Conservation (phyloP, 2,113 vertebrate genomes). For the Mesocricetus auratus region DNA sequence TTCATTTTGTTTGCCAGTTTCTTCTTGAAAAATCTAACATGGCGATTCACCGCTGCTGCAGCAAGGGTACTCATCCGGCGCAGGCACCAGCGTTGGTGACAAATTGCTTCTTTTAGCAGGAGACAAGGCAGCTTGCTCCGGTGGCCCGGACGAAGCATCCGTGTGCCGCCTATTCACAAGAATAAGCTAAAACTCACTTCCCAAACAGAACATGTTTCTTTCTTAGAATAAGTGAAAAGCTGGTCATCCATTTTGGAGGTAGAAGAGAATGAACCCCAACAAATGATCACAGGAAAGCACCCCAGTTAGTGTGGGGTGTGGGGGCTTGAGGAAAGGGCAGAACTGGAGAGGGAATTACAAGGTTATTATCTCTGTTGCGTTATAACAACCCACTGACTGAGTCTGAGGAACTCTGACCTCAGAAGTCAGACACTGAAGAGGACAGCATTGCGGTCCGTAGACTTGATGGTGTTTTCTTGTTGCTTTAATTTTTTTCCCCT, state of each 20-base stretch:
- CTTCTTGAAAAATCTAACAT: constrained; percentile 58
- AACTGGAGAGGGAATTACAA: constrained; percentile 72
- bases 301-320: constrained; percentile 50
- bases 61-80: constrained; percentile 55
- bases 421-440: constrained; percentile 75
- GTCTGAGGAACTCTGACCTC: constrained; percentile 76
- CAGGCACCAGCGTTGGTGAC: neutral
- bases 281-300: constrained; percentile 73
- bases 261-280: neutral
- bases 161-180: constrained; percentile 38
- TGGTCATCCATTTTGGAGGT: constrained; percentile 51
- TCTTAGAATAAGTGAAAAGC: constrained; percentile 66
- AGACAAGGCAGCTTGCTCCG: neutral
- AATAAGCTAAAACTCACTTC: constrained; percentile 35
- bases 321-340: too few relatives aligned
- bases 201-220: constrained; percentile 65
- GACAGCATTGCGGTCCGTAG: constrained; percentile 65
- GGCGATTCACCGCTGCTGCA: neutral
- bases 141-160: neutral
- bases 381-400: constrained; percentile 76
- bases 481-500: constrained; percentile 73
- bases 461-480: constrained; percentile 52
- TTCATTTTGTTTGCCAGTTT: constrained; percentile 1
- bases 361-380: constrained; percentile 78
- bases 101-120: constrained; percentile 61